These are phyloP conservation scores for Sipunculus nudus DNA, from an alignment of 2,888 invertebrate genomes.

Conservation along the genomic window DNA sequence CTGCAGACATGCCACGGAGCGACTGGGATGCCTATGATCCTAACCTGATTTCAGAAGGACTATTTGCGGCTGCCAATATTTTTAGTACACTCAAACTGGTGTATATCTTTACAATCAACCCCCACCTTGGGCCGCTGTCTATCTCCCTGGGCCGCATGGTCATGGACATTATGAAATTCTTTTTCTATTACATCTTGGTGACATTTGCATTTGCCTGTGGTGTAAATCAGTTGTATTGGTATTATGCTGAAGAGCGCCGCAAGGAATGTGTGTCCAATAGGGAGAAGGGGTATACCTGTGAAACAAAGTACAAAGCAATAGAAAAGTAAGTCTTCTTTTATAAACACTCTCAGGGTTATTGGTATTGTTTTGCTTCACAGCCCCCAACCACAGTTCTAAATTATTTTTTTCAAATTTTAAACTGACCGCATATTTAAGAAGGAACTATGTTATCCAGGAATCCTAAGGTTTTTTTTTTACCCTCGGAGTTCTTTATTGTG, in stretches of 20 bases:
- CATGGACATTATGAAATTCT: slow-evolving; percentile 88
- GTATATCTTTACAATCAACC: slow-evolving; percentile 91
- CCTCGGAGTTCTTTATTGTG: too few species aligned
- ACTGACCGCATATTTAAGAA: too few species aligned
- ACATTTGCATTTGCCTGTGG: slow-evolving; percentile 94
- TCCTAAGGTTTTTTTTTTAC: too few species aligned
- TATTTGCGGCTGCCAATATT: slow-evolving; percentile 98
- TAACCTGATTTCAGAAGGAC: slow-evolving; percentile 79
- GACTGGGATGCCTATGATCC: slow-evolving; percentile 99
- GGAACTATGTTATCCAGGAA: too few species aligned
- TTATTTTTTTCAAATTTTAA: too few species aligned
- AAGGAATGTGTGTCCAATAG: slow-evolving; percentile 25
- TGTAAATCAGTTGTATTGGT: slow-evolving; percentile 90
- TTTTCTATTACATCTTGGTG: slow-evolving; percentile 80
- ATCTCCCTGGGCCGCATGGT: slow-evolving; percentile 83
- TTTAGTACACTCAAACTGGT: slow-evolving; percentile 90
- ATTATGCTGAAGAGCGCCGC: slow-evolving; percentile 66
- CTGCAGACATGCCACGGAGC: slow-evolving; percentile 71
- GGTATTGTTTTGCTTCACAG: too few species aligned
- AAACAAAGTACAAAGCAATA: slow-evolving; percentile 59
- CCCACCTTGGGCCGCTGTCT: slow-evolving; percentile 90
- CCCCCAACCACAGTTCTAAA: too few species aligned
- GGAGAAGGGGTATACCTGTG: slow-evolving; percentile 55
- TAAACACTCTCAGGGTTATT: too few species aligned
- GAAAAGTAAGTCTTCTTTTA: too few species aligned